Conservation (phyloP, 2,113 vertebrate species). For the Callocephalon fimbriatum region DNA sequence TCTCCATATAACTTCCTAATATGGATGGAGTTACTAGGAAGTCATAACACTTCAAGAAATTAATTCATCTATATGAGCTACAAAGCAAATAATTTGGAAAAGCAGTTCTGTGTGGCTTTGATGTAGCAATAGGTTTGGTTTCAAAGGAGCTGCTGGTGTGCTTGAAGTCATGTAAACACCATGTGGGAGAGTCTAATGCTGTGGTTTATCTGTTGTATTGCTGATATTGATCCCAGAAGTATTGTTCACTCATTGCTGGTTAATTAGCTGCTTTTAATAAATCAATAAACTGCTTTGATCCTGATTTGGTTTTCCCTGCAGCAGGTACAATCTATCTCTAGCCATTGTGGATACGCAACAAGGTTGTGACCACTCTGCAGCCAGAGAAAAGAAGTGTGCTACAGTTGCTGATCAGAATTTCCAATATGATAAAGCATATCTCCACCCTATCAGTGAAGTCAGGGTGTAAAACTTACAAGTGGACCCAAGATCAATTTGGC, state of each 20-base stretch:
- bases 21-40: not conserved
- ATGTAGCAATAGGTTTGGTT: not conserved
- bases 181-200: not conserved
- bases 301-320: not conserved
- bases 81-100: not conserved
- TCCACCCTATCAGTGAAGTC: not conserved
- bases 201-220: not conserved
- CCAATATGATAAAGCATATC: not conserved
- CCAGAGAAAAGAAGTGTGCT: not conserved
- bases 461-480: not conserved
- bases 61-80: not conserved
- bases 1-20: not conserved
- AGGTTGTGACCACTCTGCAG: not conserved
- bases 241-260: not conserved
- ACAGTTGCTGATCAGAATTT: not conserved
- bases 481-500: not conserved
- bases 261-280: conserved; percentile 28
- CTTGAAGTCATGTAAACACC: not conserved
- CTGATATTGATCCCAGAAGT: not conserved
- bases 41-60: not conserved
- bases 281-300: conserved; percentile 8
- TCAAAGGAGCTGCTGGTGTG: not conserved
- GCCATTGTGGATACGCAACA: not conserved
- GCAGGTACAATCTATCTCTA: not conserved
- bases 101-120: not conserved